Conservation (phyloP, 1,140 invertebrate genomes). For the Drosophila sulfurigaster region DNA sequence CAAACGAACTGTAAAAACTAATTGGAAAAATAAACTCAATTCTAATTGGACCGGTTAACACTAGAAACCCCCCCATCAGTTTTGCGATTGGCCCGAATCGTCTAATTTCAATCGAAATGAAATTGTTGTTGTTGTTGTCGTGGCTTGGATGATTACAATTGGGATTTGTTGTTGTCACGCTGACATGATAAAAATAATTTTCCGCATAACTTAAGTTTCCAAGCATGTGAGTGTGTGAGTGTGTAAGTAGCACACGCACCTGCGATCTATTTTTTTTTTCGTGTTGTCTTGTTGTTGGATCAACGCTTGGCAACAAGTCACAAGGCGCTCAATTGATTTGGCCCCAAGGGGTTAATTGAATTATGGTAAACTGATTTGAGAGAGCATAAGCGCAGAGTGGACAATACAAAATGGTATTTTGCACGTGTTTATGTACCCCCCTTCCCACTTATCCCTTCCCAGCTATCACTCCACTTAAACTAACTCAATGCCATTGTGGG, state of each 20-base stretch:
- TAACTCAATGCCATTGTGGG: conserved; percentile 21
- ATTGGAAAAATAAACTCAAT: not conserved
- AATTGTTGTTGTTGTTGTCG: conserved; percentile 12
- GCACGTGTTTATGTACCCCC: conserved; percentile 43
- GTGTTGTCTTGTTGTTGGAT: conserved; percentile 17
- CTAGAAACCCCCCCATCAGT: conserved; percentile 18
- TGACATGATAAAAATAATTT: conserved; percentile 42
- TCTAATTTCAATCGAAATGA: conserved; percentile 31
- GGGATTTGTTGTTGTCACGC: conserved; percentile 1
- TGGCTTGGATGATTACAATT: not conserved
- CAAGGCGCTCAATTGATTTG: conserved; percentile 68
- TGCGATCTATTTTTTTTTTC: conserved; percentile 18
- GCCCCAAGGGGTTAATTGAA: conserved; percentile 81
- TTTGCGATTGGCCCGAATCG: conserved; percentile 12
- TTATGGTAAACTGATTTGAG: conserved; percentile 75
- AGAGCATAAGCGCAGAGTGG: not conserved
- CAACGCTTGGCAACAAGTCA: conserved; percentile 57
- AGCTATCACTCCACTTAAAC: not conserved
- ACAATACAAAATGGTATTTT: not conserved
- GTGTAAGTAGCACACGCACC: conserved; percentile 27
- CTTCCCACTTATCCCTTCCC: no score
- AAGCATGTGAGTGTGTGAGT: conserved; percentile 10
- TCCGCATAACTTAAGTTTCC: conserved; percentile 28
- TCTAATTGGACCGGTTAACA: conserved; percentile 19
- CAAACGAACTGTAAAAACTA: conserved; percentile 22